Evolutionary conservation across 2,888 invertebrate genomes (phyloP), one percentile per base, ranked within the genome.

Genomic region (Allacma fusca): DNA sequence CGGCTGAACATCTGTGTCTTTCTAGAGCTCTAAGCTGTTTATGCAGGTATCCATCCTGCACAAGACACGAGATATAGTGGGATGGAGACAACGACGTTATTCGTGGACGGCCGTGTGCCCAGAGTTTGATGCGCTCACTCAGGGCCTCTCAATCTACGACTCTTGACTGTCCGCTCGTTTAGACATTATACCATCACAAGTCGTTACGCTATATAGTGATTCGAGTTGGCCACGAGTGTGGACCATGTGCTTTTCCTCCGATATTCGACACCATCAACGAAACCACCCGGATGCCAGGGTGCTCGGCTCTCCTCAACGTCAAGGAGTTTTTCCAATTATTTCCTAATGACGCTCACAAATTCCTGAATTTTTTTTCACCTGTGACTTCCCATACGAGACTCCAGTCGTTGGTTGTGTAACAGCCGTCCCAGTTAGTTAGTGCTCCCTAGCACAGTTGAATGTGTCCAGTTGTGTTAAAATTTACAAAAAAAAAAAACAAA

Each of bases 91-190:
- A 50, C 50, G 50, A 50, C n/a, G 50, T 50, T 50, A n/a, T 50
- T 50, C 50, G 50, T 50, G 50, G 50, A 50, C 19, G 50, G 50
- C 50, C 23, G 21, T 29, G 23, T 40, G 59, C 65, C 44, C 57
- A 64, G 44, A 75, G 67, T 75, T 50, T 64, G 50, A 72, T 71
- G 70, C 70, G 69, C 65, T 50, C 29, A 62, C 73, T 73, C 73
- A 72, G 73, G 62, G 73, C 73, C 73, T 73, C 73, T 73, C 34
- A 40, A 40, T 40, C 40, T 5, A 9, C 40, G 40, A 40, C 40
- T 5, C 40, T 40, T 40, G 40, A n/a, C n/a, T n/a, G n/a, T n/a
- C n/a, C n/a, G n/a, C n/a, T n/a, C n/a, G n/a, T n/a, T n/a, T n/a
- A n/a, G n/a, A n/a, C n/a, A n/a, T n/a, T n/a, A n/a, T 40, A 13